These are phyloP conservation scores for Arenicola marina DNA, from an alignment of 2,888 invertebrate species.

Conservation along the genomic window DNA sequence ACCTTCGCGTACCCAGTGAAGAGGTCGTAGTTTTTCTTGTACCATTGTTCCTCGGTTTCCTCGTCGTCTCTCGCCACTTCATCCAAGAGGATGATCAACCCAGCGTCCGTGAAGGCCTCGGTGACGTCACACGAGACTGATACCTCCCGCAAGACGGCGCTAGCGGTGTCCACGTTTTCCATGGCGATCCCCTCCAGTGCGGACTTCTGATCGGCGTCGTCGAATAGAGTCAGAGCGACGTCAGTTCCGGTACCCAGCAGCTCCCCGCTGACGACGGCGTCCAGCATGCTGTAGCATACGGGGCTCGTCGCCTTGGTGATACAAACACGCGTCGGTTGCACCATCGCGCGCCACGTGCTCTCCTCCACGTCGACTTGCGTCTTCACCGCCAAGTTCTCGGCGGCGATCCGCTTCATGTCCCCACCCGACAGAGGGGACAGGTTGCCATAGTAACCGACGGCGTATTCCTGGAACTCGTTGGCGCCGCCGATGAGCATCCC, in stretches of 20 bases:
- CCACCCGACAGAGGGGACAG: slow-evolving; percentile 47
- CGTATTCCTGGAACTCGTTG: slow-evolving; percentile 60
- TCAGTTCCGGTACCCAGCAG: slow-evolving; percentile 49
- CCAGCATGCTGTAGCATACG: slow-evolving; percentile 45
- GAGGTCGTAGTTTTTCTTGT: slow-evolving; percentile 41
- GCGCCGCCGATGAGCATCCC: slow-evolving; percentile 60
- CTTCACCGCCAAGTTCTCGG: slow-evolving; percentile 51
- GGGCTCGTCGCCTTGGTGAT: slow-evolving; percentile 51
- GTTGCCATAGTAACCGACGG: slow-evolving; percentile 55
- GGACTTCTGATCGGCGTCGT: slow-evolving; percentile 33
- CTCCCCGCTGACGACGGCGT: slow-evolving; percentile 46
- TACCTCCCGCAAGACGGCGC: slow-evolving; percentile 37
- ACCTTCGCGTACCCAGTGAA: slow-evolving; percentile 45
- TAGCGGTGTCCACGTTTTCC: slow-evolving; percentile 52
- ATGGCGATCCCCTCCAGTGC: slow-evolving; percentile 46
- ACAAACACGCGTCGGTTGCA: slow-evolving; percentile 51
- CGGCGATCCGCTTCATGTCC: slow-evolving; percentile 50
- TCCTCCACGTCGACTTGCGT: slow-evolving; percentile 47
- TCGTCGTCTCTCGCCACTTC: slow-evolving; percentile 14
- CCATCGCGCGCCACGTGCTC: slow-evolving; percentile 33
- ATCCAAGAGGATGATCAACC: slow-evolving; percentile 44
- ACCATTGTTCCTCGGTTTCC: slow-evolving; percentile 39
- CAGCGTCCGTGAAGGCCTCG: slow-evolving; percentile 48
- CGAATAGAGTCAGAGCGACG: slow-evolving; percentile 46
- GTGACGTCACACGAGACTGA: slow-evolving; percentile 37